These are phyloP conservation scores for Eurypyga helias DNA, from an alignment of 2,113 vertebrate genomes.

Conservation along the genomic window DNA sequence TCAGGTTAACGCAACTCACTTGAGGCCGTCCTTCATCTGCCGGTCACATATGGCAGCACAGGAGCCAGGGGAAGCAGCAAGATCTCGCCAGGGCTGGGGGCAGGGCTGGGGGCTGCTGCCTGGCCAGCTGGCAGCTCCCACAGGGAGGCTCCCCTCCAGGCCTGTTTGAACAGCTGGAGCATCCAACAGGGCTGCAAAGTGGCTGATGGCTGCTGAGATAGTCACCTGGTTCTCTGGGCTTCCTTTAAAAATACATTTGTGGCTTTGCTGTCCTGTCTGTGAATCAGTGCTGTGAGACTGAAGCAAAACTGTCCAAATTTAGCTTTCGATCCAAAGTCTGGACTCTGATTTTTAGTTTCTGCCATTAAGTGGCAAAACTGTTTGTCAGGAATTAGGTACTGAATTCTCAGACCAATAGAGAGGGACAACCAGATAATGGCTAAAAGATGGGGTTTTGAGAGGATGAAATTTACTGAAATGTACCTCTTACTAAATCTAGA, in stretches of 20 bases:
- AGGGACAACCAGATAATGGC: not conserved
- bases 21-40: slow-evolving; percentile 28
- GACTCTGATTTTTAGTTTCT: not conserved
- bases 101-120: not conserved
- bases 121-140: slow-evolving; percentile 24
- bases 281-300: not conserved
- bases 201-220: not conserved
- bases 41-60: not conserved
- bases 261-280: not conserved
- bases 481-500: not conserved
- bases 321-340: not conserved
- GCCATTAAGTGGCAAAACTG: not conserved
- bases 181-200: slow-evolving; percentile 48
- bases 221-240: not conserved
- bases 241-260: not conserved
- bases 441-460: not conserved
- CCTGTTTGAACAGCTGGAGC: slow-evolving; percentile 60
- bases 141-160: not conserved
- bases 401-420: not conserved
- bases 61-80: not conserved
- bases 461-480: not conserved
- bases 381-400: not conserved
- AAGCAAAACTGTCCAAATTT: not conserved
- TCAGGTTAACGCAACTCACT: not conserved
- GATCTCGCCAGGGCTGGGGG: not conserved